These are phyloP conservation scores for Lasioglossum leucozonium DNA, from an alignment of 2,888 invertebrate genomes.

Conservation along the genomic window DNA sequence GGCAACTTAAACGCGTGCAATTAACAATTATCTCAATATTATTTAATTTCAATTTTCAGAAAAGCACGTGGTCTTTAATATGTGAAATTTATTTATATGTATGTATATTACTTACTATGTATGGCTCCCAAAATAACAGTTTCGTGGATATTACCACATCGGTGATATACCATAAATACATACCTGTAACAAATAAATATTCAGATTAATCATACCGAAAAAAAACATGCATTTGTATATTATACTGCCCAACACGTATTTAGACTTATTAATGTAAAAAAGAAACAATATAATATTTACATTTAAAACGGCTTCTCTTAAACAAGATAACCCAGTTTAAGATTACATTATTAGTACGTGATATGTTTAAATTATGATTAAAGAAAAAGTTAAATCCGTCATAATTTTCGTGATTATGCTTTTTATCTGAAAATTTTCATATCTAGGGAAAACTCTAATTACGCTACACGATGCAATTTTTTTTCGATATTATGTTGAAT, in stretches of 20 bases:
- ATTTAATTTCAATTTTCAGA: neutral
- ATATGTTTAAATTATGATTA: neutral
- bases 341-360: neutral
- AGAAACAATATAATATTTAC: neutral
- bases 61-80: neutral
- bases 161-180: neutral
- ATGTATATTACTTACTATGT: neutral
- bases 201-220: neutral
- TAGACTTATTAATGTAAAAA: neutral
- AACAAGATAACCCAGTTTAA: neutral
- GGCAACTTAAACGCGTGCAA: neutral
- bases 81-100: neutral
- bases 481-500: too few relatives aligned
- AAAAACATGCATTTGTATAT: neutral
- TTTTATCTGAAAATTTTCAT: neutral
- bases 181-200: constrained; percentile 1
- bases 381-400: neutral
- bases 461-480: neutral
- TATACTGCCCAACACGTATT: neutral
- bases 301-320: neutral
- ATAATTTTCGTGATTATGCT: neutral
- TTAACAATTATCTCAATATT: neutral
- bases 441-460: neutral
- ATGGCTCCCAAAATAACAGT: neutral
- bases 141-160: neutral